Evolutionary conservation across 1,140 invertebrate species (phyloP), one percentile per base, ranked within the genome.

Genomic region (Zaprionus taronus): DNA sequence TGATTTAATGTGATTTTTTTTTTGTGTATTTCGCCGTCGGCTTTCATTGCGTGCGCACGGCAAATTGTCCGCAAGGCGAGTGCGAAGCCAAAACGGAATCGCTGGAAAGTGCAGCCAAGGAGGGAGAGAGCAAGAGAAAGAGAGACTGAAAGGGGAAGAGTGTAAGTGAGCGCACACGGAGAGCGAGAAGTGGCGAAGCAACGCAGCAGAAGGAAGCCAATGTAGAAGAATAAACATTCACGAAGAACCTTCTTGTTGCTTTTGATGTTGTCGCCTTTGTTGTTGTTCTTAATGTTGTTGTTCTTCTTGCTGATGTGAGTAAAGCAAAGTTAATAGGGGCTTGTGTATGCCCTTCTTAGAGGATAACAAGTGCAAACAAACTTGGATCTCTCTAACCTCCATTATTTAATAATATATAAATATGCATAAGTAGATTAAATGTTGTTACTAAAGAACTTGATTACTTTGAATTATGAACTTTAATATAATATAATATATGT

Each of bases 41-140:
- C n/a, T 70, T 58, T 34, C 72, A 71, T 64, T 58, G 72, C 72
- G 72, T 71, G 68, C 60, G 60, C 72, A 64, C 72, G 56, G 67
- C 41, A 64, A 71, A 71, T 75, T 71, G 72, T 71, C 66, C 36
- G 22, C 56, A 74, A 70, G 62, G 51, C 38, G 58, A 74, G 60
- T 53, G 49, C 49, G 24, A 56, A 56, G 36, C 31, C 31, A 24
- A 62, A 74, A 58, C 56, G 61, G 72, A 70, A 69, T 28, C 55
- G 72, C 28, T 67, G 72, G 66, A 58, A 49, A 70, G 58, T 74
- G 66, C 67, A 62, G 65, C 53, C 47, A 51, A 51, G 20, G 47
- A 51, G 64, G 20, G 11, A 51, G 64, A 17, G 26, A n/a, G 28
- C 53, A 20, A 11, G 34, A 38, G 34, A 44, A 9, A 7, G 15